Percentiles rank a stretch among this genome's conserved stretches.
phyloP scores from a whole-genome alignment of 2,113 vertebrate genomes.

The Chiloscyllium plagiosum region DNA sequence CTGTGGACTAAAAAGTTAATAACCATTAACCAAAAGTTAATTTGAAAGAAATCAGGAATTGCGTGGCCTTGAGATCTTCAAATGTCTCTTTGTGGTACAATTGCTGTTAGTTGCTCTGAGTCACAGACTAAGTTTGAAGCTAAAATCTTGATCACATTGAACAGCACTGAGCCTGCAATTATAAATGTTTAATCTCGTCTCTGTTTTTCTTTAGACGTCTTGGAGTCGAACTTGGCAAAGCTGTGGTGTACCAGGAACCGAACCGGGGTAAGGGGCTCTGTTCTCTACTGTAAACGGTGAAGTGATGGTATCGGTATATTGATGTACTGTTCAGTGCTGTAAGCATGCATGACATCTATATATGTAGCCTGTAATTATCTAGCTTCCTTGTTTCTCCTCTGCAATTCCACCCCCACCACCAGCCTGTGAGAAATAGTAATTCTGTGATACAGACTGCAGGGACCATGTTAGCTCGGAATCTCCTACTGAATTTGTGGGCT shows the following conservation, averaged over 20 bases:
- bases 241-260: slow-evolving; percentile 90
- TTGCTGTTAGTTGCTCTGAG: not conserved
- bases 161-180: not conserved
- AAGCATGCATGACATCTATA: not conserved
- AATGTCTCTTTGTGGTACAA: not conserved
- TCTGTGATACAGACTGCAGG: not conserved
- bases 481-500: not conserved
- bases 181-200: not conserved
- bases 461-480: not conserved
- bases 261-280: slow-evolving; percentile 74
- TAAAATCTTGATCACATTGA: not conserved
- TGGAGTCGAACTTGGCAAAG: slow-evolving; percentile 89
- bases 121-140: no score
- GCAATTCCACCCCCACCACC: not conserved
- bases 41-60: not conserved
- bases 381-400: not conserved
- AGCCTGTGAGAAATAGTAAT: not conserved
- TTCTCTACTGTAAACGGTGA: not conserved
- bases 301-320: not conserved
- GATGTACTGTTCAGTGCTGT: not conserved
- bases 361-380: not conserved
- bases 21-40: not conserved
- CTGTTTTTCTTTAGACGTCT: slow-evolving; percentile 65
- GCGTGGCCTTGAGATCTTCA: not conserved
- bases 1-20: not conserved